phyloP scores from a whole-genome alignment of 2,113 vertebrate species.

The Gavia stellata region DNA sequence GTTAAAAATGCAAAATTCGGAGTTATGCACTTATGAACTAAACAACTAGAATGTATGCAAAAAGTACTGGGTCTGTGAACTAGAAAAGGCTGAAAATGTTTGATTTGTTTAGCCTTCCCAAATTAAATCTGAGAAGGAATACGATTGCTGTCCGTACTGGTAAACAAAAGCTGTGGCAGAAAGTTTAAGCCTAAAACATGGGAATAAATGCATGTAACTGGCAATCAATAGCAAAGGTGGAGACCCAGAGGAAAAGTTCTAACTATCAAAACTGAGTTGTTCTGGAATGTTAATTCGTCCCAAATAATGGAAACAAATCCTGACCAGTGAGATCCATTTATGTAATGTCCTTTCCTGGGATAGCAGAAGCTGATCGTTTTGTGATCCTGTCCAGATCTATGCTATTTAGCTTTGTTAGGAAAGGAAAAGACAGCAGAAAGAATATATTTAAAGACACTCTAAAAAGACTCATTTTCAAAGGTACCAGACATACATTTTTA shows the following conservation, averaged over 20 bases:
- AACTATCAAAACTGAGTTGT: not conserved
- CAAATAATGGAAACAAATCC: not conserved
- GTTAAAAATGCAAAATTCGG: not conserved
- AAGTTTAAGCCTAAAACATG: not conserved
- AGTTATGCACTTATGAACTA: not conserved
- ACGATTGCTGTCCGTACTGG: not conserved
- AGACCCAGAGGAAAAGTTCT: not conserved
- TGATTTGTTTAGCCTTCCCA: not conserved
- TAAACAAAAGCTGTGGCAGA: not conserved
- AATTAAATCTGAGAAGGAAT: not conserved
- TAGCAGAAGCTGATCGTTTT: accelerated
- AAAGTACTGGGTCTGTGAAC: not conserved
- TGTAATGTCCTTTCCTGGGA: not conserved
- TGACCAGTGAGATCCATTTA: not conserved
- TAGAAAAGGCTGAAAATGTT: not conserved
- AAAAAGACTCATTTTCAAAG: not conserved
- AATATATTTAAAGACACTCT: not conserved
- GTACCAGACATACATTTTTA: not conserved
- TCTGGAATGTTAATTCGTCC: not conserved
- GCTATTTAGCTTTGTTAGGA: not conserved
- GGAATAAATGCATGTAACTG: not conserved
- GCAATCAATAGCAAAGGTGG: not conserved
- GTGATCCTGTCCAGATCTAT: not conserved
- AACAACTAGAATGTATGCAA: not conserved
- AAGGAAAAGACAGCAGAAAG: not conserved